These are phyloP conservation scores for Coenobita brevimanus DNA, from an alignment of 1,140 invertebrate species.

Conservation along the genomic window DNA sequence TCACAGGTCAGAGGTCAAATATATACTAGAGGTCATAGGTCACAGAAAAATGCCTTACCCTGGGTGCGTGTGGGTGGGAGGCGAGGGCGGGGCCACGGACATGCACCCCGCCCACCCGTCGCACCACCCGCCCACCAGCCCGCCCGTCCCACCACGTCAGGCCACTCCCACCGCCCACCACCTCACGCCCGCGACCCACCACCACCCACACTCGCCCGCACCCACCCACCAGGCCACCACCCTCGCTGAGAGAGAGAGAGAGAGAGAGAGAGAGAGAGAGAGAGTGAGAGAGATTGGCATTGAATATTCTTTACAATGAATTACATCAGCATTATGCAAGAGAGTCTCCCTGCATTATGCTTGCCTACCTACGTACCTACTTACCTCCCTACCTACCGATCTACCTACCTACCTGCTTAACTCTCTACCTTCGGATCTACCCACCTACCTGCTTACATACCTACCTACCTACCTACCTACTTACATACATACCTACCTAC, in stretches of 20 bases:
- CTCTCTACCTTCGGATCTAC: no score
- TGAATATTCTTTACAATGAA: no score
- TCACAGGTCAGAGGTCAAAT: no score
- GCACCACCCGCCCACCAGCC: constrained; percentile 2
- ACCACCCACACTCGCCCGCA: constrained; percentile 46
- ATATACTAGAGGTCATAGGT: no score
- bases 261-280: background rate
- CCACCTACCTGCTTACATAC: no score
- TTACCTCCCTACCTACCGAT: no score
- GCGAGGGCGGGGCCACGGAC: constrained; percentile 47
- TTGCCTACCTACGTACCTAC: no score
- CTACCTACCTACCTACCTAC: no score
- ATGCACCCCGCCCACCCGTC: constrained; percentile 38
- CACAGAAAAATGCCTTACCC: background rate
- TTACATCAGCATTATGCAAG: no score
- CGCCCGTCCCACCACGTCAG: constrained; percentile 56
- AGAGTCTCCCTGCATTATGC: background rate
- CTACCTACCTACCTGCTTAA: no score
- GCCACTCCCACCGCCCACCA: constrained; percentile 44
- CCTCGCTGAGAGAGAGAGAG: constrained; percentile 10
- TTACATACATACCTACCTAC: no score
- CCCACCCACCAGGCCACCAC: constrained; percentile 32
- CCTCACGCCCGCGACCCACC: constrained; percentile 41
- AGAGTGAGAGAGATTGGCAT: no score
- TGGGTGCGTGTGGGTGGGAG: constrained; percentile 27